Conservation (phyloP, 2,797 vertebrate species). For the Danio aesculapii region DNA sequence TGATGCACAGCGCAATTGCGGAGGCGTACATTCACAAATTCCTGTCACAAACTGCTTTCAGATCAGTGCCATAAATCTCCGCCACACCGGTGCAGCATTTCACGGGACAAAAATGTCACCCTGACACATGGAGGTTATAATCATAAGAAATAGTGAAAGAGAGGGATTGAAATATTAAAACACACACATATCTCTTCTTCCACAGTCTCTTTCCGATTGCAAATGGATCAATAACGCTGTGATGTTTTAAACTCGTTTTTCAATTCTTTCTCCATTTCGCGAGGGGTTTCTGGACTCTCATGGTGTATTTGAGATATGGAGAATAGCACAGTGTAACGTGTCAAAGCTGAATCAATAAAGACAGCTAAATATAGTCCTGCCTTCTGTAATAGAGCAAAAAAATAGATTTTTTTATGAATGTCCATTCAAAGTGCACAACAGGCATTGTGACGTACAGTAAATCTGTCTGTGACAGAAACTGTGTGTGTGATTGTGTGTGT, state of each 20-base stretch:
- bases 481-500: not conserved
- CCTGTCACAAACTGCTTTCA: slow-evolving; percentile 38
- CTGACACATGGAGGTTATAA: slow-evolving; percentile 32
- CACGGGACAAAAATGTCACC: slow-evolving; percentile 30
- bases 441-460: not conserved
- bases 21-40: slow-evolving; percentile 31
- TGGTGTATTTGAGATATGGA: slow-evolving; percentile 73
- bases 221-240: slow-evolving; percentile 36
- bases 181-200: slow-evolving; percentile 2
- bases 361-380: slow-evolving; percentile 81
- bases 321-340: slow-evolving; percentile 74
- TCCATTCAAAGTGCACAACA: slow-evolving; percentile 48
- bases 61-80: slow-evolving; percentile 45
- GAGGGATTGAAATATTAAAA: slow-evolving; percentile 17
- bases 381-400: slow-evolving; percentile 74
- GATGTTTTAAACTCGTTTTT: slow-evolving; percentile 31
- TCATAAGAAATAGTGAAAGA: slow-evolving; percentile 15
- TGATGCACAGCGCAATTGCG: not conserved
- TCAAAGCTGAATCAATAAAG: slow-evolving; percentile 79
- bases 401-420: slow-evolving; percentile 70
- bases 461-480: not conserved
- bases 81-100: not conserved
- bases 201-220: slow-evolving; percentile 28
- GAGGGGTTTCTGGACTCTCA: slow-evolving; percentile 66
- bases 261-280: slow-evolving; percentile 24